A percentile compares a stretch with the other conserved stretches of the same genome.
Evolutionary conservation across 2,888 invertebrate species (phyloP).

Genomic region (Xestia xanthographa): DNA sequence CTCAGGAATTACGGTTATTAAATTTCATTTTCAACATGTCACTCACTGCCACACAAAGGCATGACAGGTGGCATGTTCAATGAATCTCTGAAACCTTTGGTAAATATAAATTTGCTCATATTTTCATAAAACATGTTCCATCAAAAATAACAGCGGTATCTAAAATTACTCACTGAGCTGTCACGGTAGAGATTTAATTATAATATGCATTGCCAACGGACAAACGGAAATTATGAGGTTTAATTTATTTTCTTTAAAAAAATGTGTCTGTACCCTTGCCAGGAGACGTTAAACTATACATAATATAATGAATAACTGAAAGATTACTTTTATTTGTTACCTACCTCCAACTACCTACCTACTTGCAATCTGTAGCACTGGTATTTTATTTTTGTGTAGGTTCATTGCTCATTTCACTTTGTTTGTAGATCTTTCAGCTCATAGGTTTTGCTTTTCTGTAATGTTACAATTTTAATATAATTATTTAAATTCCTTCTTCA

Average conservation of each 20-base stretch:
- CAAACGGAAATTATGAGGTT: conserved; percentile 63
- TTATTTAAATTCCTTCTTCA: conserved; percentile 20
- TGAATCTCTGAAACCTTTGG: conserved; percentile 38
- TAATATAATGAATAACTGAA: conserved; percentile 30
- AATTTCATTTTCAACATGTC: conserved; percentile 49
- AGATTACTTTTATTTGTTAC: conserved; percentile 49
- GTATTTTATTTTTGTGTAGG: conserved; percentile 21
- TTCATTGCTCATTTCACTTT: conserved; percentile 6
- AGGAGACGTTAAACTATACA: conserved; percentile 36
- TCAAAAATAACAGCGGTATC: conserved; percentile 62
- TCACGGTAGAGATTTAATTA: conserved; percentile 72
- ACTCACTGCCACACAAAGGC: conserved; percentile 38
- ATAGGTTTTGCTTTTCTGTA: conserved; percentile 44
- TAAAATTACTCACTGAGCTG: conserved; percentile 72
- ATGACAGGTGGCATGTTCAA: conserved; percentile 34
- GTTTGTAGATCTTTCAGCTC: conserved; percentile 43
- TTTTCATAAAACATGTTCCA: conserved; percentile 37
- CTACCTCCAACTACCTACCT: conserved; percentile 8
- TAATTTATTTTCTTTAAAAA: conserved; percentile 54
- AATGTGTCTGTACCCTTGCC: conserved; percentile 56
- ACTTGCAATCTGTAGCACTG: conserved; percentile 10
- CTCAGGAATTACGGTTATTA: conserved; percentile 22
- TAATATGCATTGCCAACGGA: conserved; percentile 74
- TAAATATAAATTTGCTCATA: conserved; percentile 40
- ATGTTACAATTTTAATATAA: conserved; percentile 35